These are phyloP conservation scores for Baryphthengus martii DNA, from an alignment of 2,113 vertebrate genomes.

Conservation along the genomic window DNA sequence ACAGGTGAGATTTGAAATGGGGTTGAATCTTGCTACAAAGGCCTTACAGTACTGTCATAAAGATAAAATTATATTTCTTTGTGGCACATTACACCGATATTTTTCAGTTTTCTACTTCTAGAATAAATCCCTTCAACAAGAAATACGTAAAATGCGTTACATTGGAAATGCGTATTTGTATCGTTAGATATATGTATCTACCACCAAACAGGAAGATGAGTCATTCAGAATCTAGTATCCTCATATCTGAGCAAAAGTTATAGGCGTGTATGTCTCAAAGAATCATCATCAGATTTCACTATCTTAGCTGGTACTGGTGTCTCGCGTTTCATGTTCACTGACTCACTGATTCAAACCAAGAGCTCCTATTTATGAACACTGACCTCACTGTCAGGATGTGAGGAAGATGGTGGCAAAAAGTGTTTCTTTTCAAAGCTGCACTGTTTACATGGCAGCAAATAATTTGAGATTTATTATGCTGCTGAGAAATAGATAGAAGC, in stretches of 20 bases:
- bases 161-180: neutral
- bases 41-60: neutral
- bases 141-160: neutral
- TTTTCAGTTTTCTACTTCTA: neutral
- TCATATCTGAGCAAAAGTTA: slow-evolving; percentile 21
- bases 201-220: slow-evolving; percentile 26
- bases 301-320: slow-evolving; percentile 1
- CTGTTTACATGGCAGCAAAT: neutral
- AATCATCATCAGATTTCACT: slow-evolving; percentile 39
- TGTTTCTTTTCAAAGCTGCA: neutral
- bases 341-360: slow-evolving; percentile 50
- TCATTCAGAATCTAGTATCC: slow-evolving; percentile 2
- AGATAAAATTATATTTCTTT: neutral
- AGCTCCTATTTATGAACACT: slow-evolving; percentile 37
- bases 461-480: neutral
- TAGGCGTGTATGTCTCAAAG: neutral
- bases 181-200: neutral
- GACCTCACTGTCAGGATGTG: slow-evolving; percentile 14
- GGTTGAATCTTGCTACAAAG: neutral
- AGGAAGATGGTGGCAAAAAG: neutral
- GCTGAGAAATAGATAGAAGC: neutral
- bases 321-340: slow-evolving; percentile 36
- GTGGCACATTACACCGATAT: neutral
- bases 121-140: neutral
- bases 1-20: neutral